Percentiles rank a stretch among this genome's conserved stretches.
phyloP scores from a whole-genome alignment of 35 echinoderm and acorn worm species.

The Stichopus chloronotus region DNA sequence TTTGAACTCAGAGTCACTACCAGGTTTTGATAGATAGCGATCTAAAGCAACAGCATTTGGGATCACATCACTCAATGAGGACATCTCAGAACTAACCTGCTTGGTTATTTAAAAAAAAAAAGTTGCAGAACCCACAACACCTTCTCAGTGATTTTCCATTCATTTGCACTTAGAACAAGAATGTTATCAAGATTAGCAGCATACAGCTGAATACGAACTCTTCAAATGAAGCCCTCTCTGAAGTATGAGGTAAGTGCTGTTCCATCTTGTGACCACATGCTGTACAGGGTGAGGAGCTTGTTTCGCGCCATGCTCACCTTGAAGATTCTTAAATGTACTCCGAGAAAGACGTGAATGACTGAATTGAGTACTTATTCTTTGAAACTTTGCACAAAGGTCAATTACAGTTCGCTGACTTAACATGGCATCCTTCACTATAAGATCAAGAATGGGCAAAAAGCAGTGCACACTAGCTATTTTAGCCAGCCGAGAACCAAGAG shows the following conservation, averaged over 20 bases:
- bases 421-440: neutral
- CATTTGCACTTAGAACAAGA: conserved; percentile 22
- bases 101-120: conserved; percentile 42
- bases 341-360: conserved; percentile 11
- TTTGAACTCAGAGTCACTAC: conserved; percentile 7
- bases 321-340: conserved; percentile 13
- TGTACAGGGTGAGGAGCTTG: neutral
- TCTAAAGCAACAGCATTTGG: conserved; percentile 7
- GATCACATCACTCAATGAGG: conserved; percentile 9
- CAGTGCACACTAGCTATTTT: conserved; percentile 1
- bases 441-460: conserved; percentile 13
- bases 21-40: no score
- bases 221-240: conserved; percentile 3
- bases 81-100: conserved; percentile 11
- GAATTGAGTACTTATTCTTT: conserved; percentile 33
- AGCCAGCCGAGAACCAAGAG: conserved; percentile 20
- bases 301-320: conserved; percentile 18
- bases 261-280: conserved; percentile 32
- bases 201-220: neutral
- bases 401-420: conserved; percentile 22
- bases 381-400: conserved; percentile 14
- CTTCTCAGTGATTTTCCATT: conserved; percentile 39
- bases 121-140: neutral
- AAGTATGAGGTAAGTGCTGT: conserved; percentile 39
- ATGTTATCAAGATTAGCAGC: conserved; percentile 9